Percentiles rank a stretch among this genome's conserved stretches.
These are phyloP conservation scores for Pantala flavescens DNA, from an alignment of 1,140 invertebrate species.

Conservation along the genomic window DNA sequence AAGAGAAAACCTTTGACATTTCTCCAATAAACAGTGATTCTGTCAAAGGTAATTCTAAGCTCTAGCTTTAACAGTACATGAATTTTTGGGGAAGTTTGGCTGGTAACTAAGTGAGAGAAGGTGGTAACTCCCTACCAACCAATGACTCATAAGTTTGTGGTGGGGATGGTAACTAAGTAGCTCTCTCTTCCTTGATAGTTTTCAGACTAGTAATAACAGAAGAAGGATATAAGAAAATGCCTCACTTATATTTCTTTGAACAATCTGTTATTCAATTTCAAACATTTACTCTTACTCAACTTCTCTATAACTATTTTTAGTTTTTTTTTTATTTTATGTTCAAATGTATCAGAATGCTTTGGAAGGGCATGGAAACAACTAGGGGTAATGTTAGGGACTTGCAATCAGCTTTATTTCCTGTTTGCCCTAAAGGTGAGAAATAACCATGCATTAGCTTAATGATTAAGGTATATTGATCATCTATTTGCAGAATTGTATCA, in stretches of 20 bases:
- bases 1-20: neutral
- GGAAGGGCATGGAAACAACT: neutral
- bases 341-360: neutral
- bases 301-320: too few species aligned
- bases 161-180: neutral
- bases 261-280: too few species aligned
- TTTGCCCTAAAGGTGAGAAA: constrained; percentile 24
- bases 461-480: too few species aligned
- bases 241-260: neutral
- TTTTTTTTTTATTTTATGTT: neutral
- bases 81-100: neutral
- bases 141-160: neutral
- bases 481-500: too few species aligned
- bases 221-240: neutral
- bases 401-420: constrained; percentile 25
- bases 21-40: neutral
- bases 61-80: neutral
- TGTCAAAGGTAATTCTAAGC: neutral
- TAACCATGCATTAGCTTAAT: neutral
- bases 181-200: neutral
- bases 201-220: neutral
- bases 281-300: too few species aligned
- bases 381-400: constrained; percentile 22
- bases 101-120: neutral
- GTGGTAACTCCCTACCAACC: neutral